Evolutionary conservation across 2,113 vertebrate genomes (phyloP).

Genomic region (human): DNA sequence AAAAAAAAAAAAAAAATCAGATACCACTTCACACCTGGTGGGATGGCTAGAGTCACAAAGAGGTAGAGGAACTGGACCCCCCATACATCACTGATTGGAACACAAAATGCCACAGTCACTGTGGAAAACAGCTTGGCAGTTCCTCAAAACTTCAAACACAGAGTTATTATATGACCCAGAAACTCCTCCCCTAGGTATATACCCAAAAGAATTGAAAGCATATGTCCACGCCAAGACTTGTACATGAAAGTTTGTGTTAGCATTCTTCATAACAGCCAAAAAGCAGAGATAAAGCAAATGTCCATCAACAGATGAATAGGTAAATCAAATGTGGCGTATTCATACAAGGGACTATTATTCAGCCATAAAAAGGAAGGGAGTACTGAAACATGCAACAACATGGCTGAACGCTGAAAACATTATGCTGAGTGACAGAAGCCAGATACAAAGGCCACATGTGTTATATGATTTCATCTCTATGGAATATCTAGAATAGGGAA

Average conservation of each 20-base stretch:
- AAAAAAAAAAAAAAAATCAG: background rate
- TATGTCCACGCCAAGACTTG: background rate
- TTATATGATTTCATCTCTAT: background rate
- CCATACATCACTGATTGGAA: background rate
- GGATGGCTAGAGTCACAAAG: background rate
- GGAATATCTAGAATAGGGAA: background rate
- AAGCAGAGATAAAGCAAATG: conserved; percentile 1
- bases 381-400: background rate
- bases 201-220: conserved; percentile 10
- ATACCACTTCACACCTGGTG: too few relatives aligned
- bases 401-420: background rate
- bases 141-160: background rate
- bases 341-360: background rate
- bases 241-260: background rate
- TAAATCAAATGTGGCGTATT: background rate
- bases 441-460: background rate
- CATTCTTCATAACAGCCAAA: background rate
- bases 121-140: background rate
- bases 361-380: background rate
- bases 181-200: background rate
- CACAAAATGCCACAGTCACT: background rate
- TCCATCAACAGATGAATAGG: background rate
- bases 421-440: background rate
- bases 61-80: background rate
- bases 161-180: background rate